Conservation (phyloP, 1,140 invertebrate genomes). For the Prorops nasuta region DNA sequence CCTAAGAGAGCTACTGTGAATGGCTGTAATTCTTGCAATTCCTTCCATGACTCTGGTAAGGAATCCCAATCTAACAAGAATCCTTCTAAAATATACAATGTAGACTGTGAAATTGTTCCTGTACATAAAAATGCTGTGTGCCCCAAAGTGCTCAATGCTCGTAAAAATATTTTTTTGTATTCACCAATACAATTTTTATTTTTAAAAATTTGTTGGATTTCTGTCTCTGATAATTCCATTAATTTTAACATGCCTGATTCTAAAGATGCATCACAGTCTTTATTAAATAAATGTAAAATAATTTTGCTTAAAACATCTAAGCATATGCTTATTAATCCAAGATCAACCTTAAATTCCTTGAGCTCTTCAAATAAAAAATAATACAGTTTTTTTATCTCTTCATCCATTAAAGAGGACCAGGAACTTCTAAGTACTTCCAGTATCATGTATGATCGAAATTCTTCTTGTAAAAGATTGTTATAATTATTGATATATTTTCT, state of each 20-base stretch:
- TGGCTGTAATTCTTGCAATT: constrained; percentile 34
- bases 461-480: constrained; percentile 29
- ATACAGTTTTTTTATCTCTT: constrained; percentile 30
- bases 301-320: constrained; percentile 40
- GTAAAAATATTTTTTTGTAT: constrained; percentile 25
- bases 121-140: constrained; percentile 43
- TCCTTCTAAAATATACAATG: constrained; percentile 37
- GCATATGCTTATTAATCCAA: constrained; percentile 35
- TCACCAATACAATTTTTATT: constrained; percentile 19
- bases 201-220: constrained; percentile 36
- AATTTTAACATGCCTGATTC: constrained; percentile 31
- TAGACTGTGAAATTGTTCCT: constrained; percentile 28
- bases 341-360: constrained; percentile 34
- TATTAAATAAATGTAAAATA: constrained; percentile 22
- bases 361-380: constrained; percentile 33
- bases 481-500: constrained; percentile 38
- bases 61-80: constrained; percentile 43
- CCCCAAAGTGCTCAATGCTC: constrained; percentile 47
- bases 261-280: constrained; percentile 13
- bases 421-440: constrained; percentile 41
- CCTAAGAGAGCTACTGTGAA: constrained; percentile 40
- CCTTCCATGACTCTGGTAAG: constrained; percentile 23
- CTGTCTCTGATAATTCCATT: constrained; percentile 34
- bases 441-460: constrained; percentile 34
- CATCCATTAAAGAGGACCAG: constrained; percentile 33